Percentiles rank a stretch among this genome's conserved stretches.
Conservation (phyloP, 2,888 invertebrate genomes). For the Hemicrepidius hirtus region DNA sequence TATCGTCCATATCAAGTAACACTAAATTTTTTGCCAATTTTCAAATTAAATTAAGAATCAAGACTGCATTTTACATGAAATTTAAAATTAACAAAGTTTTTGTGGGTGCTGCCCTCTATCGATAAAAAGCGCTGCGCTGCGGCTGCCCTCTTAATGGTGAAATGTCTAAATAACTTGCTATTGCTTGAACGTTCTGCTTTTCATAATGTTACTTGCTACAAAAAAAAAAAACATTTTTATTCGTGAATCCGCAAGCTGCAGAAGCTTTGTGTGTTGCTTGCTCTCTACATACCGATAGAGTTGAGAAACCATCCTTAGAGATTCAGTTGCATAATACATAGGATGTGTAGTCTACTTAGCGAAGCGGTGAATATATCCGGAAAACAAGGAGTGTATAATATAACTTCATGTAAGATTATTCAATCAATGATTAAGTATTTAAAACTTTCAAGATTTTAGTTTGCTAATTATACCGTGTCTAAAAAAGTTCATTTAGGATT, state of each 20-base stretch:
- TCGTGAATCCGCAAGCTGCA: too few species aligned
- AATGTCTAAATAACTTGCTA: neutral
- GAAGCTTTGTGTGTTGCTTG: neutral
- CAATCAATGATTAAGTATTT: slow-evolving; percentile 12
- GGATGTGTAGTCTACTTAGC: slow-evolving; percentile 32
- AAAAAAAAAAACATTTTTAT: too few species aligned
- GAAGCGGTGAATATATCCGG: slow-evolving; percentile 24
- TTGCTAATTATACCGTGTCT: neutral
- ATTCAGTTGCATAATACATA: slow-evolving; percentile 32
- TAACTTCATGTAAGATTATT: slow-evolving; percentile 16
- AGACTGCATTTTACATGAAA: too few species aligned
- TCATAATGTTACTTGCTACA: too few species aligned
- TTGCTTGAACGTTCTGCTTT: neutral
- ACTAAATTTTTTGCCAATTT: too few species aligned
- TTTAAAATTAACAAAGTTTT: too few species aligned
- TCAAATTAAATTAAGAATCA: too few species aligned
- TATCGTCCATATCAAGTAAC: too few species aligned
- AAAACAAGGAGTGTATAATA: slow-evolving; percentile 19
- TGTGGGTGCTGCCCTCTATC: too few species aligned
- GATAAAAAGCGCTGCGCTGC: too few species aligned
- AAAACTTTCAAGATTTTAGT: slow-evolving; percentile 4
- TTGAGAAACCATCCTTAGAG: slow-evolving; percentile 14
- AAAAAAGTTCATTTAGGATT: too few species aligned
- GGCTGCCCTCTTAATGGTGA: too few species aligned
- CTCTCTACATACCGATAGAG: slow-evolving; percentile 2